Percentiles rank a stretch among this genome's conserved stretches.
These are phyloP conservation scores for Xenopus laevis DNA, from an alignment of 2,113 vertebrate genomes.

Conservation along the genomic window DNA sequence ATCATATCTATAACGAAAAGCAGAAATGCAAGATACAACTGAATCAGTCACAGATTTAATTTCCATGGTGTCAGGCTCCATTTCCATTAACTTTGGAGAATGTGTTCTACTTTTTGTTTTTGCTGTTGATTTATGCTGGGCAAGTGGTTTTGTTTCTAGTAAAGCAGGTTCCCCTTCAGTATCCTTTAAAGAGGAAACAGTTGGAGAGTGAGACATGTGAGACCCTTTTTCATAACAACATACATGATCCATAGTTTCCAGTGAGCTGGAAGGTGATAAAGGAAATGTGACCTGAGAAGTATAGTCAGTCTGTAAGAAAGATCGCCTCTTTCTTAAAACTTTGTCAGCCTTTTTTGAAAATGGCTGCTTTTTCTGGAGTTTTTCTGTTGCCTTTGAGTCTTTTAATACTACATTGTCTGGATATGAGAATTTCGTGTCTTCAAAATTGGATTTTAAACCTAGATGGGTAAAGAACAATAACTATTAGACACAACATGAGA, in stretches of 20 bases:
- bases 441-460: conserved; percentile 42
- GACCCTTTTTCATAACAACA: conserved; percentile 53
- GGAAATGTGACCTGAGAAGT: conserved; percentile 83
- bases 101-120: conserved; percentile 57
- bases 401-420: conserved; percentile 28
- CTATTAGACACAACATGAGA: conserved; percentile 9
- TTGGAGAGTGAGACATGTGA: conserved; percentile 38
- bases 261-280: conserved; percentile 46
- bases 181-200: conserved; percentile 55
- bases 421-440: conserved; percentile 20
- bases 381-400: conserved; percentile 35
- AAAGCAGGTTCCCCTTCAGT: conserved; percentile 60
- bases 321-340: conserved; percentile 80
- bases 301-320: conserved; percentile 80
- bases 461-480: conserved; percentile 18
- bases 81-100: conserved; percentile 69
- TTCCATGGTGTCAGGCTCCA: conserved; percentile 80
- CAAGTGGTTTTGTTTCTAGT: conserved; percentile 63
- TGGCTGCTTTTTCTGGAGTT: conserved; percentile 46
- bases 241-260: conserved; percentile 44
- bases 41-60: conserved; percentile 74
- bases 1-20: conserved; percentile 49
- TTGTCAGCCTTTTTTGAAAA: conserved; percentile 58
- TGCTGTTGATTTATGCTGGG: conserved; percentile 42
- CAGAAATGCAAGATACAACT: conserved; percentile 60